Evolutionary conservation across 2,113 vertebrate species (phyloP).

Genomic region (Hepsetus odoe): DNA sequence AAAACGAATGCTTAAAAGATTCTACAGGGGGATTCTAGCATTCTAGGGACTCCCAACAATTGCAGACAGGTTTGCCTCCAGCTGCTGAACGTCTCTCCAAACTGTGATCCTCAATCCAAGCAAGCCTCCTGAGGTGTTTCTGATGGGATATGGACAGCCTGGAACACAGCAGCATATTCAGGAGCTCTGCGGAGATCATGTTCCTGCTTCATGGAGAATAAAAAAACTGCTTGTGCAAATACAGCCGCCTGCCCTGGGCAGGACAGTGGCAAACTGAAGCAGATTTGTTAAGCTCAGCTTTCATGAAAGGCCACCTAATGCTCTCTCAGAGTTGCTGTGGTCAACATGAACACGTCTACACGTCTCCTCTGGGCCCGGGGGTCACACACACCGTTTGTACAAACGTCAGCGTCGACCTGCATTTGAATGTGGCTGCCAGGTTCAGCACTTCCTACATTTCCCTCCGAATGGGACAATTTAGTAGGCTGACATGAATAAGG

Average conservation of each 20-base stretch:
- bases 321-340: constrained; percentile 41
- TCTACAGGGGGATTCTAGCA: not conserved
- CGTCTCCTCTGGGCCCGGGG: constrained; percentile 17
- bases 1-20: too few species aligned
- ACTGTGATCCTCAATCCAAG: constrained; percentile 41
- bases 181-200: constrained; percentile 61
- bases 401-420: constrained; percentile 41
- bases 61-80: too few species aligned
- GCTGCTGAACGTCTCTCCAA: too few species aligned
- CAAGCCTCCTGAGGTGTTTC: constrained; percentile 55
- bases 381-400: not conserved
- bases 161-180: constrained; percentile 74
- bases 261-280: constrained; percentile 44
- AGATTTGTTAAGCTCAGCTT: constrained; percentile 47
- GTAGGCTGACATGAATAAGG: constrained; percentile 60
- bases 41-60: too few species aligned
- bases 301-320: constrained; percentile 20
- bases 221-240: constrained; percentile 43
- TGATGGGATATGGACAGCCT: constrained; percentile 56
- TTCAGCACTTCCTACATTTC: constrained; percentile 44
- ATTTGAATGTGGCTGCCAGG: constrained; percentile 21
- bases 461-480: constrained; percentile 6
- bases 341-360: constrained; percentile 51
- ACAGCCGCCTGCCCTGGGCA: constrained; percentile 33
- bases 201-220: constrained; percentile 60